Base-by-base conservation (phyloP, 2,113 vertebrate genomes). In the Nymphicus hollandicus region DNA sequence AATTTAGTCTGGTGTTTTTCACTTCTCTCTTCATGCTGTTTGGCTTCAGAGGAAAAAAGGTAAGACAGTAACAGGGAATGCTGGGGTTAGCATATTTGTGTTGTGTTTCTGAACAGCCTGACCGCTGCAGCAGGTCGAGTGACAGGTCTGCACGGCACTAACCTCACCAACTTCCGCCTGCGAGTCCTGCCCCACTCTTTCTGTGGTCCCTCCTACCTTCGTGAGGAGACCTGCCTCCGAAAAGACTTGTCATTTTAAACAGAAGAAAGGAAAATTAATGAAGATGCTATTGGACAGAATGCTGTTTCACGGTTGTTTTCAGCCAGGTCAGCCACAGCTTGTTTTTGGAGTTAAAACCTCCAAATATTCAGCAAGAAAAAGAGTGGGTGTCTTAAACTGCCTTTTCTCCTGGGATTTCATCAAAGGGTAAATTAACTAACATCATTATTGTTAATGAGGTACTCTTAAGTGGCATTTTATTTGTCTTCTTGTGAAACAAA, bases 1-100 rank as follows among this genome's bases (percentile, higher is more conserved):
- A 39, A 92, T 93, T 82, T 50, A 90, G 65, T 88, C 66, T 81
- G 88, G 56, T 56, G 73, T 68, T 80, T 95, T 97, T 96, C 61
- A 73, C 61, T 90, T 96, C 71, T 87, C 23, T 37, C 5, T 69
- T 41, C n/a, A 14, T 9, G 3, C 19, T 46, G 17, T 74, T 77
- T 89, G 80, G 63, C 79, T 92, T 82, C 55, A 77, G 90, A 92
- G 87, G 55, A 71, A 81, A 72, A 91, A 61, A 46, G 86, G 85
- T 96, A n/a, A 56, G 84, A 52, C 47, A 66, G 86, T 71, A 91
- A 78, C 65, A 61, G 31, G 22, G 55, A 33, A 33, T 58, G 85
- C 86, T 88, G 76, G 74, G 43, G 49, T 94, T 82, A 49, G 72
- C 60, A 44, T 91, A 56, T 64, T 95, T 47, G 69, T 82, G 47